phyloP scores from a whole-genome alignment of 2,888 invertebrate genomes.

The Cosmorhoe ocellata region DNA sequence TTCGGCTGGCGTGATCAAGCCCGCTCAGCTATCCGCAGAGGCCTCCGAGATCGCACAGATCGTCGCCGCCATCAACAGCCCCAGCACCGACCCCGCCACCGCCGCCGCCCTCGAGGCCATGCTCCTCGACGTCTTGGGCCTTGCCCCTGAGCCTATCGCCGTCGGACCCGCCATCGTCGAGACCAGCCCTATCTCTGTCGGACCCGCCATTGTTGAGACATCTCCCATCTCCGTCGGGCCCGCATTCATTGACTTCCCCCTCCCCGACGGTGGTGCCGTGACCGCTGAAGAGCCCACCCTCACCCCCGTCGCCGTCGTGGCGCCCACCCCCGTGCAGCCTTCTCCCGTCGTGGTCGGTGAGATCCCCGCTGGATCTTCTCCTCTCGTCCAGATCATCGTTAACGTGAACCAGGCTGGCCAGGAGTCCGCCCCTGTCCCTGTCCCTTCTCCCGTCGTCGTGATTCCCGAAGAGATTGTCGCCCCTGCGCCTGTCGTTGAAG shows the following conservation, averaged over 20 bases:
- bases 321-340: constrained; percentile 7
- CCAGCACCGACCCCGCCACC: constrained; percentile 38
- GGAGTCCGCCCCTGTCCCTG: constrained; percentile 20
- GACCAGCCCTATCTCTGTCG: constrained; percentile 30
- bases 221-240: constrained; percentile 34
- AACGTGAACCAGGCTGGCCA: constrained; percentile 43
- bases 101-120: constrained; percentile 30
- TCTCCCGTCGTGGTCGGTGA: too few species aligned
- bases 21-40: constrained; percentile 14
- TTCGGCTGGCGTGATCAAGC: constrained; percentile 47
- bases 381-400: constrained; percentile 49
- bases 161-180: constrained; percentile 29
- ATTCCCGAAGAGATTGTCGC: not conserved
- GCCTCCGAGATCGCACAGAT: constrained; percentile 27
- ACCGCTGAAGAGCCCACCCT: constrained; percentile 22
- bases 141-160: constrained; percentile 27
- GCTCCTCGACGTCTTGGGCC: constrained; percentile 29
- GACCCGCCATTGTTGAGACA: too few species aligned
- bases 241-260: constrained; percentile 32
- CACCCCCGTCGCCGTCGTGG: constrained; percentile 21
- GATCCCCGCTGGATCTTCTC: constrained; percentile 28
- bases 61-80: constrained; percentile 38
- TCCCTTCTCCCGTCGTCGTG: constrained; percentile 15
- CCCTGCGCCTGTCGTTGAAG: too few species aligned
- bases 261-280: constrained; percentile 15